phyloP scores from a whole-genome alignment of 2,113 vertebrate species.

The Neogale vison region DNA sequence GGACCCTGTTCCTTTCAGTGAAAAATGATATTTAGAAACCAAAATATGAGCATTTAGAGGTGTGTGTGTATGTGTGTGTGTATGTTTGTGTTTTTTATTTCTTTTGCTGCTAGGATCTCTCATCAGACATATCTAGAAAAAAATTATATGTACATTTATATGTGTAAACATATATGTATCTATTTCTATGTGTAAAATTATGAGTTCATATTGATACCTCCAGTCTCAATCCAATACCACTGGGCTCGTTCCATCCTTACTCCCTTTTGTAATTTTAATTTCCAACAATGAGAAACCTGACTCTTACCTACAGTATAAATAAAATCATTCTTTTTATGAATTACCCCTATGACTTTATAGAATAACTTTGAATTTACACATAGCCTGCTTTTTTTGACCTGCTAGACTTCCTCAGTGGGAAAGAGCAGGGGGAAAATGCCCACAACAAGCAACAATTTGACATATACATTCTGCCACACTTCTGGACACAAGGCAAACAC shows the following conservation, averaged over 20 bases:
- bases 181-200: constrained; percentile 29
- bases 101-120: not conserved
- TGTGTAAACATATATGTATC: not conserved
- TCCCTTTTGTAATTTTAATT: not conserved
- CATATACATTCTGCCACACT: not conserved
- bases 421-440: not conserved
- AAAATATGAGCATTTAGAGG: not conserved
- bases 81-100: not conserved
- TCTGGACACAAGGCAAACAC: constrained; percentile 55
- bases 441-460: not conserved
- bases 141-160: not conserved
- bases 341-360: not conserved
- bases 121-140: not conserved
- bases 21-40: not conserved
- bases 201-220: not conserved
- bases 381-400: not conserved
- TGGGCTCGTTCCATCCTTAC: not conserved
- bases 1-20: not conserved
- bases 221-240: not conserved
- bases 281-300: not conserved
- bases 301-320: not conserved
- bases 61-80: not conserved
- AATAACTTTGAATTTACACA: not conserved
- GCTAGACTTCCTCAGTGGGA: not conserved
- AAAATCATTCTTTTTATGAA: constrained; percentile 17